Evolutionary conservation across 1,140 invertebrate species (phyloP).

Genomic region (Gonioctena quinquepunctata): DNA sequence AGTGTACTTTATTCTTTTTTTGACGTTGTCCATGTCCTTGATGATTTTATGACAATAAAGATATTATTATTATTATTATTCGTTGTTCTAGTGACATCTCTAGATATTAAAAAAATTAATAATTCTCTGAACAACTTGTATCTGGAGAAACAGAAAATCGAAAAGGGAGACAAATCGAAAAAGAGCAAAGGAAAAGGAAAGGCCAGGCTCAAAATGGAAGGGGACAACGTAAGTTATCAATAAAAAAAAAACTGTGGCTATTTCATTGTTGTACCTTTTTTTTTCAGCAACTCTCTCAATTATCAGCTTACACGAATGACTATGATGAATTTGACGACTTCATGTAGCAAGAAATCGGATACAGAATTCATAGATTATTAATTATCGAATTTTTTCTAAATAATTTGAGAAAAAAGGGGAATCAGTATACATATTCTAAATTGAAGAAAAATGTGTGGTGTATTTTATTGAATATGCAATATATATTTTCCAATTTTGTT

Average conservation of each 20-base stretch:
- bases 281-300: conserved; percentile 62
- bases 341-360: conserved; percentile 60
- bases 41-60: no score
- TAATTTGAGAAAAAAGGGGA: not conserved
- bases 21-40: no score
- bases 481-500: not conserved
- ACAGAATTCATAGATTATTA: not conserved
- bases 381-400: conserved; percentile 8
- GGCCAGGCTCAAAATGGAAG: conserved; percentile 76
- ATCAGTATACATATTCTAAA: not conserved
- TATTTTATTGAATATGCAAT: not conserved
- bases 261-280: conserved; percentile 33
- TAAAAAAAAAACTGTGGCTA: not conserved
- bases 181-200: conserved; percentile 76
- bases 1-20: no score
- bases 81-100: conserved; percentile 65
- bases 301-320: conserved; percentile 61
- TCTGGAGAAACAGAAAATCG: conserved; percentile 80
- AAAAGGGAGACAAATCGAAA: conserved; percentile 74
- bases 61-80: no score
- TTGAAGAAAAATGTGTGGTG: not conserved
- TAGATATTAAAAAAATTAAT: conserved; percentile 81
- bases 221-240: conserved; percentile 64
- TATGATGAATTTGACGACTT: conserved; percentile 68
- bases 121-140: conserved; percentile 76